These are phyloP conservation scores for Lepidocyrtinus sp. DNA, from an alignment of 2,888 invertebrate genomes.

Conservation along the genomic window DNA sequence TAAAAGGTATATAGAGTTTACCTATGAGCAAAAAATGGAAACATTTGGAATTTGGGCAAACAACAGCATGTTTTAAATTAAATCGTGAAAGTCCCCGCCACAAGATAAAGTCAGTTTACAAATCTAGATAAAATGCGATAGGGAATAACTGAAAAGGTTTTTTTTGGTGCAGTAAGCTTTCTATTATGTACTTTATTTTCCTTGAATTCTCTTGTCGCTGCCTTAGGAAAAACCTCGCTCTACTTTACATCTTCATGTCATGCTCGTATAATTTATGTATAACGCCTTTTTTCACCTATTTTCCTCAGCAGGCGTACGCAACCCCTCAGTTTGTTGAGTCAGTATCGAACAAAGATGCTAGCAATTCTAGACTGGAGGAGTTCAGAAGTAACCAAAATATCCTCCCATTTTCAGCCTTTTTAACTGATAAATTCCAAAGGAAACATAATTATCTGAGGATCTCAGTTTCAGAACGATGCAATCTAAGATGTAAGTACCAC, in stretches of 20 bases:
- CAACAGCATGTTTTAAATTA: background rate
- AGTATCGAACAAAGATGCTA: background rate
- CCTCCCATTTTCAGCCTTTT: slow-evolving; percentile 71
- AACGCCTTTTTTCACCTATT: background rate
- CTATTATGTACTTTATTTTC: background rate
- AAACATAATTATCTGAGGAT: slow-evolving; percentile 94
- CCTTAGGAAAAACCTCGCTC: too few species aligned
- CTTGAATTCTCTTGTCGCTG: background rate
- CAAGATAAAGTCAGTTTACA: too few species aligned
- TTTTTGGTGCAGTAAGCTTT: background rate
- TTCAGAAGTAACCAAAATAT: slow-evolving; percentile 44
- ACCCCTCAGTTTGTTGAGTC: slow-evolving; percentile 18
- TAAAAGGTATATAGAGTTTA: too few species aligned
- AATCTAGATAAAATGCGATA: too few species aligned
- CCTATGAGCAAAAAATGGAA: too few species aligned
- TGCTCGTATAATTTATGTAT: background rate
- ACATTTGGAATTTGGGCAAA: too few species aligned
- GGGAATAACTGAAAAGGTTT: too few species aligned
- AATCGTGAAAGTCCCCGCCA: slow-evolving; percentile 1
- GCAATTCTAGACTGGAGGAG: slow-evolving; percentile 34
- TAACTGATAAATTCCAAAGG: slow-evolving; percentile 89
- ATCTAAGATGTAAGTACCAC: slow-evolving; percentile 90
- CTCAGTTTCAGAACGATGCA: slow-evolving; percentile 96
- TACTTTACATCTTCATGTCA: slow-evolving; percentile 7
- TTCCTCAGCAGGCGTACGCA: slow-evolving; percentile 27